Evolutionary conservation across 1,140 invertebrate species (phyloP).

Genomic region (Penaeus vannamei): DNA sequence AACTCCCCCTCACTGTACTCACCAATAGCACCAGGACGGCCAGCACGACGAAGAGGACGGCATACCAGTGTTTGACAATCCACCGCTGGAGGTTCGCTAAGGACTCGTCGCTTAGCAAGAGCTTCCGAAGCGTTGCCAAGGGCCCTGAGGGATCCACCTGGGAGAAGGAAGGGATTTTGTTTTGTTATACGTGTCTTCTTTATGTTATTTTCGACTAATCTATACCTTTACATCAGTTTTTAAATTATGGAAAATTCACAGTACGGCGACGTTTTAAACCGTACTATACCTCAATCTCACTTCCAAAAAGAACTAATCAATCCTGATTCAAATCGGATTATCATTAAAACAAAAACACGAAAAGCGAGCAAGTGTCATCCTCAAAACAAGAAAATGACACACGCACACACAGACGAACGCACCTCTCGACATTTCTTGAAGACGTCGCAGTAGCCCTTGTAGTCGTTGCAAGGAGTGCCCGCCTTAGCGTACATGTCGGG

Average conservation of each 20-base stretch:
- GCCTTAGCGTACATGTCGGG: slow-evolving; percentile 95
- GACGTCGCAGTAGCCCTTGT: slow-evolving; percentile 99
- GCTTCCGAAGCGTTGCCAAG: slow-evolving; percentile 88
- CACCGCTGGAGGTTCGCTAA: slow-evolving; percentile 87
- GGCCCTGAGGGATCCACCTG: slow-evolving; percentile 94
- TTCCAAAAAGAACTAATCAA: no score
- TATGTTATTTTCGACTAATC: no score
- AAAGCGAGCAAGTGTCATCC: slow-evolving; percentile 20
- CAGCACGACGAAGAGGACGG: slow-evolving; percentile 82
- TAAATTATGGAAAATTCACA: no score
- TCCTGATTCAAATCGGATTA: no score
- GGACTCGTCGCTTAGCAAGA: slow-evolving; percentile 90
- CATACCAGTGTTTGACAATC: slow-evolving; percentile 89
- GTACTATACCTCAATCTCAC: no score
- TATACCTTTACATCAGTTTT: no score
- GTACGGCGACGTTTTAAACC: no score
- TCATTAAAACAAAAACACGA: background rate
- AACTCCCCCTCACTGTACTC: background rate
- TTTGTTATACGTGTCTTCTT: no score
- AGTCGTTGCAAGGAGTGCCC: slow-evolving; percentile 97
- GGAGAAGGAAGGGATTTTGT: background rate
- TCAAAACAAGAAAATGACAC: background rate
- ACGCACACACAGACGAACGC: slow-evolving; percentile 45
- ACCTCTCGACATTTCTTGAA: slow-evolving; percentile 96
- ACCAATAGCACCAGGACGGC: slow-evolving; percentile 76